Base-by-base conservation (phyloP, 2,797 vertebrate species). In the Sebastes matsubarae region DNA sequence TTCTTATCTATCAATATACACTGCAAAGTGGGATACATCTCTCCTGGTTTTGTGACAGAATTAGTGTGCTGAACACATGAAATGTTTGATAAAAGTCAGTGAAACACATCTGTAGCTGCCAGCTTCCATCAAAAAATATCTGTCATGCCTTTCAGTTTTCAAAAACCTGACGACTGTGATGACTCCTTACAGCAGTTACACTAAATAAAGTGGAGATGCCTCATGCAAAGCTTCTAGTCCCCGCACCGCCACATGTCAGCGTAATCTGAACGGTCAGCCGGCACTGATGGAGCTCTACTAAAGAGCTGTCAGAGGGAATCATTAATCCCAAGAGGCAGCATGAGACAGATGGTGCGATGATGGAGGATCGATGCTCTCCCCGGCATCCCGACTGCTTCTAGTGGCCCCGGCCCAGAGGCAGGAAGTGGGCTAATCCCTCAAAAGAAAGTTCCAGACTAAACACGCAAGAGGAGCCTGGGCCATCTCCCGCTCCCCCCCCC, bases 311-410 rank as follows among this genome's bases (percentile, higher is more conserved):
- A 89, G 85, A 90, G 76, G 76, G 86, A 91, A 89, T 91, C 92
- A 86, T 92, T 95, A 95, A 95, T 95, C 94, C 94, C 89, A 89
- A 88, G 90, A 92, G 89, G 89, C 89, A 88, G 91, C 80, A 68
- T 76, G 79, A 91, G 92, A 94, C 95, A 95, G 95, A 96, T 96
- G 95, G 95, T 81, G 38, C 10, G 75, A 94, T 89, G 94, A 92
- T 91, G 92, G 90, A 84, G 79, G 89, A 93, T 95, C 94, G 86
- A 94, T 93, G 91, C 82, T 74, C 81, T 86, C 80, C 22, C 36
- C 80, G 20, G 81, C 38, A 80, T 86, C 80, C 69, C 64, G 16
- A 77, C 81, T 75, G 84, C 83, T 72, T 82, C 83, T 78, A 75
- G 81, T 2, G 30, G 81, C 84, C 52, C 52, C 30, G 22, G 75